A percentile compares a stretch with the other conserved stretches of the same genome.
Evolutionary conservation across 1,140 invertebrate genomes (phyloP).

Genomic region (Bombus huntii): DNA sequence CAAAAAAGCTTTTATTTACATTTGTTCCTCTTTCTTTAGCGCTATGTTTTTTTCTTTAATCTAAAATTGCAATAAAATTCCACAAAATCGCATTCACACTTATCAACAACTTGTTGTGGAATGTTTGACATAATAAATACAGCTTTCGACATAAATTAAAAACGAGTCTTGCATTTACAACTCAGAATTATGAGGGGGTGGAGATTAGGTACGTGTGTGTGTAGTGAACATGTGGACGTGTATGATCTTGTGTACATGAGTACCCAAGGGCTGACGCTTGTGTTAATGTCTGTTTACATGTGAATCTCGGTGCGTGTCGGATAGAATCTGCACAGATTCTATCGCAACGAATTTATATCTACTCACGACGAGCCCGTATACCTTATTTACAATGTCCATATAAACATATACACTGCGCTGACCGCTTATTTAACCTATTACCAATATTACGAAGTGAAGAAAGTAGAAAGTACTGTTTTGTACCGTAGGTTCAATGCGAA

Average conservation of each 20-base stretch:
- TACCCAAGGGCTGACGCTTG: no score
- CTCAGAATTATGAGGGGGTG: slow-evolving; percentile 22
- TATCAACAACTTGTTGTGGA: slow-evolving; percentile 56
- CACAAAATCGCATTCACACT: slow-evolving; percentile 61
- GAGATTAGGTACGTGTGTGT: background rate
- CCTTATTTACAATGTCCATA: slow-evolving; percentile 70
- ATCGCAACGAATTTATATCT: slow-evolving; percentile 55
- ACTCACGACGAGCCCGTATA: slow-evolving; percentile 65
- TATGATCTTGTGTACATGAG: background rate
- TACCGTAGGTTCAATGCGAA: slow-evolving; percentile 64
- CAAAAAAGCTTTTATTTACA: slow-evolving; percentile 72
- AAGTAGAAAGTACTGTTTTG: slow-evolving; percentile 69
- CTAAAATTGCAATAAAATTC: slow-evolving; percentile 70
- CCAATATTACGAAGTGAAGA: slow-evolving; percentile 60
- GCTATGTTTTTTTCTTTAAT: slow-evolving; percentile 56
- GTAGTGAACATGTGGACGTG: background rate
- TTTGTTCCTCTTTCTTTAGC: slow-evolving; percentile 64
- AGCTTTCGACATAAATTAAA: slow-evolving; percentile 67
- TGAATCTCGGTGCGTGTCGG: slow-evolving; percentile 40
- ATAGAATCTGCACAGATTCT: slow-evolving; percentile 49
- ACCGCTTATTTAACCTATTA: slow-evolving; percentile 62
- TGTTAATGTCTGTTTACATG: slow-evolving; percentile 8
- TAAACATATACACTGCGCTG: slow-evolving; percentile 68
- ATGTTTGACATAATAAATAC: slow-evolving; percentile 71
- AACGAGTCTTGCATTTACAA: slow-evolving; percentile 67